Base-by-base conservation (phyloP, 2,113 vertebrate species). In the Carassius carassius region DNA sequence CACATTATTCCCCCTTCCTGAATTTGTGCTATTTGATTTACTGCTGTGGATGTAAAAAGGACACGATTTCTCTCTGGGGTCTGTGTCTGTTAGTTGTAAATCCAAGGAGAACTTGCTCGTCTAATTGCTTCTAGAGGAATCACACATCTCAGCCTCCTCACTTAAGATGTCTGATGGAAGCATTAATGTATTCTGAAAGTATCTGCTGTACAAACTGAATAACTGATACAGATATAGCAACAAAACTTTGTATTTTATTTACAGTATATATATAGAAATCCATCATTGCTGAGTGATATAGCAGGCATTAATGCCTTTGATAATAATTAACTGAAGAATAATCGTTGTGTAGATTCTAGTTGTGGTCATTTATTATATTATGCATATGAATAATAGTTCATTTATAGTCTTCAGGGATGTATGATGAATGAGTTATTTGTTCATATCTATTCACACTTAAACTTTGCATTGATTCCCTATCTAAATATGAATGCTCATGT, bases 101-200 rank as follows among this genome's bases (percentile, higher is more conserved):
- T 62, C 81, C 63, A 29, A 81, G 90, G 84, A 91, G 87, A 58
- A 35, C 21, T 92, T 60, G 77, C 16, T 78, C 37, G 78, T 44
- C 74, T 91, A 84, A 92, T 90, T 89, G 65, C 37, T 88, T 78
- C 5, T 75, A 88, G 14, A 81, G 35, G 11, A 58, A 85, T 86
- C 85, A 85, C 86, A 82, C 85, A 84, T 87, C 90, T 90, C 76
- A 60, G 4, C 56, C 21, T 78, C 56, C 21, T 16, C 88, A 84
- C 85, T 73, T 37, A 7, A 54, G 29, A 37, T 14, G 25, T 9
- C 32, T 69, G 54, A 78, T 78, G 75, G 32, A 84, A 77, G 41
- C n/a, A 3, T 69, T 21, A 78, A 51, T 14, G 47, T 12, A 49
- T 29, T 47, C 8, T 32, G 17, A 77, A 77, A 77, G n/a, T 32